phyloP scores from a whole-genome alignment of 1,140 invertebrate genomes.

The Dryas iulia region DNA sequence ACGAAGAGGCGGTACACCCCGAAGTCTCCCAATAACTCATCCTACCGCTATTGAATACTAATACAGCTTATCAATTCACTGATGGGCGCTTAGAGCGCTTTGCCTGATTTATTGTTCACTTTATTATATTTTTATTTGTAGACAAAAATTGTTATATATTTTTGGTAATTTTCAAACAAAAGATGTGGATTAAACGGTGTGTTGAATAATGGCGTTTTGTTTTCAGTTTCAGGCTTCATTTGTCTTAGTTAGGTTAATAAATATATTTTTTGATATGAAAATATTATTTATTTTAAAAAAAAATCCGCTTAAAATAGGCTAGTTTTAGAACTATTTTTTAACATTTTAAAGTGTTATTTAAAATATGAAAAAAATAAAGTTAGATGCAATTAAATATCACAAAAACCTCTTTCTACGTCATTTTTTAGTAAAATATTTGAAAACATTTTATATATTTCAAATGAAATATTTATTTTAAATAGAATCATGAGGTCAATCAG shows the following conservation, averaged over 20 bases:
- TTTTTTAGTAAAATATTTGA: no score
- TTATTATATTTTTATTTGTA: neutral
- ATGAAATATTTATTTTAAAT: no score
- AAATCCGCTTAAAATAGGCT: no score
- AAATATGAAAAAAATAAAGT: no score
- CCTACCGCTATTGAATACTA: conserved; percentile 33
- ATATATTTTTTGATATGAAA: no score
- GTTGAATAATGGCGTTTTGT: neutral
- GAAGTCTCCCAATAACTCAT: conserved; percentile 11
- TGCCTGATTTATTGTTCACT: conserved; percentile 8
- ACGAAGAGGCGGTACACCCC: neutral
- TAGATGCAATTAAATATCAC: no score
- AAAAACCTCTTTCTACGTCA: no score
- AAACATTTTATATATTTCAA: no score
- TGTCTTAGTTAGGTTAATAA: neutral
- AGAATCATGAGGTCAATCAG: no score
- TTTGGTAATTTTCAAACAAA: neutral
- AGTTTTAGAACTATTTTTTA: no score
- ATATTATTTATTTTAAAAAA: no score
- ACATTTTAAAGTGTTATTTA: no score
- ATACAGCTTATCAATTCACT: conserved; percentile 39
- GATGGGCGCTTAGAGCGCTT: conserved; percentile 21
- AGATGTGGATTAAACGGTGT: neutral
- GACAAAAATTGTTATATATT: neutral
- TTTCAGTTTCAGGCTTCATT: neutral